Evolutionary conservation across 2,888 invertebrate genomes (phyloP).

Genomic region (Cataglyphis albicans): DNA sequence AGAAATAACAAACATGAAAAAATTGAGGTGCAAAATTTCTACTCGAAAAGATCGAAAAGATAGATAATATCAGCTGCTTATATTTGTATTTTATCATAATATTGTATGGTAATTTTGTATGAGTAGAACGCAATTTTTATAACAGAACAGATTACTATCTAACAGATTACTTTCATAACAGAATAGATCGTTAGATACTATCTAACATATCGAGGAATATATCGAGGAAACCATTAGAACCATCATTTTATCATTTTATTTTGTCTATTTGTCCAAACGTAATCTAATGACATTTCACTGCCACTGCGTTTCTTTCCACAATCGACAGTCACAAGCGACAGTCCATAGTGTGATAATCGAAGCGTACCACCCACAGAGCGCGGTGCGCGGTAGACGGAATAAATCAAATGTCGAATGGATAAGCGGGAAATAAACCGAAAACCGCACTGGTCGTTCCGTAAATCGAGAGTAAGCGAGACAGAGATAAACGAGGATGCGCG

Average conservation of each 20-base stretch:
- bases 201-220: not conserved
- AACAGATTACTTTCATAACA: not conserved
- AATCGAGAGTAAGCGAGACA: conserved; percentile 47
- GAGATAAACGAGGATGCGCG: conserved; percentile 34
- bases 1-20: too few relatives aligned
- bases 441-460: conserved; percentile 68
- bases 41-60: not conserved
- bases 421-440: conserved; percentile 75
- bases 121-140: not conserved
- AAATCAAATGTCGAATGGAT: conserved; percentile 75
- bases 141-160: not conserved
- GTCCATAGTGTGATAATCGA: conserved; percentile 61
- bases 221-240: not conserved
- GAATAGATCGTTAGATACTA: too few relatives aligned
- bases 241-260: conserved; percentile 5
- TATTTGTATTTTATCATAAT: not conserved
- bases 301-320: not conserved
- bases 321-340: not conserved
- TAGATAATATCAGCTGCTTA: not conserved
- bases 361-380: conserved; percentile 54
- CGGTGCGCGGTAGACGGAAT: conserved; percentile 72
- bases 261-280: not conserved
- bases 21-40: not conserved
- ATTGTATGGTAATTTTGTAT: not conserved
- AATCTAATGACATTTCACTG: not conserved